Base-by-base conservation (phyloP, 1,140 invertebrate genomes). In the Plectrocnemia conspersa region DNA sequence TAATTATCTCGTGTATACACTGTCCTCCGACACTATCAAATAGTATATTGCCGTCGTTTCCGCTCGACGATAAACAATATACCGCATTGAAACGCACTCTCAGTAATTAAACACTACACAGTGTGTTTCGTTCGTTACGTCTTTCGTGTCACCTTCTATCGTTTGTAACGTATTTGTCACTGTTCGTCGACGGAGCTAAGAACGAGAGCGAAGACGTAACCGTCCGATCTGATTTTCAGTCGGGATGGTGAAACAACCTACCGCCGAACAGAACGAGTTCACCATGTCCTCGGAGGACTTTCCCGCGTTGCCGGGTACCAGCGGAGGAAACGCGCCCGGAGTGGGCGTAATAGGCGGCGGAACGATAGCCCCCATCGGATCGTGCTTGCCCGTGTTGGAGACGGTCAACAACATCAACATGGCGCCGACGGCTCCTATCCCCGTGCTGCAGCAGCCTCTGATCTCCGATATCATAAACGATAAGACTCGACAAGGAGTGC, bases 201-300 rank as follows among this genome's bases (percentile, higher is more conserved):
- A n/a, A n/a, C n/a, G n/a, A n/a, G n/a, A n/a, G n/a, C n/a, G n/a
- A n/a, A n/a, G n/a, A n/a, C n/a, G n/a, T n/a, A n/a, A n/a, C n/a
- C n/a, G n/a, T n/a, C n/a, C 44, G 38, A 44, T 64, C 49, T 40
- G 38, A 53, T 62, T 72, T 74, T 21, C 69, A 90, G 91, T 94
- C 72, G 92, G 92, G 66, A 94, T 95, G 89, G 93, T 97, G 58
- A 96, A 96, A 74, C 90, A 93, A 71, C 90, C 90, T 54, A 88
- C 88, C 65, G 84, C 88, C 23, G 90, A 94, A 73, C 81, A 90
- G 62, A 91, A 85, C 64, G 95, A 97, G 74, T 98, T 98, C 76
- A 92, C 90, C 61, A 97, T 98, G 84, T 95, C 93, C 63, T 91
- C 87, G 61, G 96, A 99, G 78, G 97, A 99, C 75, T 99, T 99